Evolutionary conservation across 2,113 vertebrate genomes (phyloP), one percentile per base, ranked within the genome.

Genomic region (Eptatretus burgeri): DNA sequence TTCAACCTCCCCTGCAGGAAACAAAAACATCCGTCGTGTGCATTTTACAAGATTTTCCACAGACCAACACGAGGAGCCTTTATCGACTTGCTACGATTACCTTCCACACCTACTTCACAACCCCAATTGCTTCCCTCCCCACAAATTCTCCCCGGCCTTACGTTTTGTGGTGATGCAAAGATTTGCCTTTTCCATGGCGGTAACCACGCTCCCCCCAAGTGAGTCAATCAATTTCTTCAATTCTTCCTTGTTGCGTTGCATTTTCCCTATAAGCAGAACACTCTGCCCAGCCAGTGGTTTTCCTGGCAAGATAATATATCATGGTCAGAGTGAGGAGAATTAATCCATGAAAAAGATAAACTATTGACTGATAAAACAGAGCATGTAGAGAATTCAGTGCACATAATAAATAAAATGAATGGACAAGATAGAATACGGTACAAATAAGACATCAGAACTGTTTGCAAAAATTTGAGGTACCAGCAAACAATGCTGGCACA

Each of bases 161-260:
- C 91, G 93, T 70, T 78, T 77, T 5, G 79, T 81, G 74, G 89
- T 98, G 73, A 95, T 72, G 71, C 89, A 94, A 63, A 98, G 67
- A 1, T 75, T 75, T 27, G 91, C 85, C 71, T 88, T 94, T 71
- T 65, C 82, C 67, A 75, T 81, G 0, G 82, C 74, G 2, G 77
- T 66, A 0, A 82, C 84, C 62, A 83, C 72, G 74, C 88, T 93
- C 41, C 89, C 91, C 17, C 91, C 91, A 14, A 93, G 68, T 11
- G 80, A 81, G 70, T 95, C 89, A 9, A 94, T 74, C 1, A 50
- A 52, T 27, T 71, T 67, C 71, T 93, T 94, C 66, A 85, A 66
- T 50, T 93, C 91, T 5, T 95, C 89, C 71, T 93, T 95, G 74
- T 78, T 95, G 73, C 80, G 86, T 1, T 71, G 69, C 49, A 98